Conservation (phyloP, 2,888 invertebrate species). For the Leucozona laternaria region DNA sequence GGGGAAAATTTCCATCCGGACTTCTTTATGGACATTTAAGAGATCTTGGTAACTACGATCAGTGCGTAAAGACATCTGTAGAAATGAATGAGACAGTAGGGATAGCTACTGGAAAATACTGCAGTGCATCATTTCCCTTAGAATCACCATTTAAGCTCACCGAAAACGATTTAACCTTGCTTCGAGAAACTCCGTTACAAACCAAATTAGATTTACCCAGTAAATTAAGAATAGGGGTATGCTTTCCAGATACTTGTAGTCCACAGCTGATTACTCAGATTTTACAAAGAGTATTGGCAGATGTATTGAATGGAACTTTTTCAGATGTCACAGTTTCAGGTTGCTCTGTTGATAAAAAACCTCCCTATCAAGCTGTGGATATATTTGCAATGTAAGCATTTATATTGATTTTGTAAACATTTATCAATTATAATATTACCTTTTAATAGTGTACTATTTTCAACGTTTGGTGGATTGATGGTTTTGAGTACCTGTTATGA, state of each 20-base stretch:
- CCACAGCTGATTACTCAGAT: conserved; percentile 29
- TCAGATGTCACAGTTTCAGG: conserved; percentile 12
- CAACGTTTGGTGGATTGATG: conserved; percentile 18
- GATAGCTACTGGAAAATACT: conserved; percentile 79
- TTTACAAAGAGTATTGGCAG: conserved; percentile 38
- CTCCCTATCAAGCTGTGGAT: background rate
- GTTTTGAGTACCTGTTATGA: conserved; percentile 26
- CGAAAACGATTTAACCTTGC: conserved; percentile 7
- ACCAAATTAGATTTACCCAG: background rate
- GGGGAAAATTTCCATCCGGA: conserved; percentile 80
- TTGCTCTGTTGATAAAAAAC: conserved; percentile 10
- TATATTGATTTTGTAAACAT: background rate
- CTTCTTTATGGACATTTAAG: conserved; percentile 78
- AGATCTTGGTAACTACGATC: conserved; percentile 79
- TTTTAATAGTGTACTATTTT: conserved; percentile 11
- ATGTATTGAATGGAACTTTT: conserved; percentile 49
- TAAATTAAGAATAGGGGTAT: conserved; percentile 58
- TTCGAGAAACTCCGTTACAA: conserved; percentile 17
- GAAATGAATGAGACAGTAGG: conserved; percentile 48
- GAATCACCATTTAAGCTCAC: background rate
- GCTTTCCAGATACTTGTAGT: conserved; percentile 72
- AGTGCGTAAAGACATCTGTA: conserved; percentile 77
- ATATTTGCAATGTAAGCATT: conserved; percentile 31
- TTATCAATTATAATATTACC: background rate
- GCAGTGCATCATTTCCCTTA: conserved; percentile 70